A percentile compares a stretch with the other conserved stretches of the same genome.
Conservation (phyloP, 2,888 invertebrate genomes). For the Zaprionus obscuricornis region DNA sequence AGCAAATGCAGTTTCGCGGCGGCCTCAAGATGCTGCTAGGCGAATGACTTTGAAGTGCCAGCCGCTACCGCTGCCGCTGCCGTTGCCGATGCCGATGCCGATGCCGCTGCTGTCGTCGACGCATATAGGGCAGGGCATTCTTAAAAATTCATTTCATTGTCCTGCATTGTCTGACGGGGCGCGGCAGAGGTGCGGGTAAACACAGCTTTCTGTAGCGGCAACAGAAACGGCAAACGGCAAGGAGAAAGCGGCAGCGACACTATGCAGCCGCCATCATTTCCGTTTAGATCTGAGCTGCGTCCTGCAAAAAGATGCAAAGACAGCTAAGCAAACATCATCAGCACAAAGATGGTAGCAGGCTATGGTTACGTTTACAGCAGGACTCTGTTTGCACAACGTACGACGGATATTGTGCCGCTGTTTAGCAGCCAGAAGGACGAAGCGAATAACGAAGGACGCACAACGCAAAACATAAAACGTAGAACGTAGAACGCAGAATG, state of each 20-base stretch:
- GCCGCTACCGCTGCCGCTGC: constrained; percentile 5
- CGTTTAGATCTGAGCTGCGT: constrained; percentile 72
- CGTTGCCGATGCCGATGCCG: no score
- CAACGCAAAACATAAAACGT: no score
- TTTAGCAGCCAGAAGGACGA: constrained; percentile 62
- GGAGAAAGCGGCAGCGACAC: constrained; percentile 40
- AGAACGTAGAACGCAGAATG: no score
- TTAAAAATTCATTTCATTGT: constrained; percentile 79
- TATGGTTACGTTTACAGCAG: constrained; percentile 22
- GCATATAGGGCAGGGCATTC: constrained; percentile 73
- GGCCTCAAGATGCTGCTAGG: constrained; percentile 66
- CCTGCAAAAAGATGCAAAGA: constrained; percentile 77
- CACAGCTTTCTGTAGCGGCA: constrained; percentile 68
- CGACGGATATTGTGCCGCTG: constrained; percentile 77
- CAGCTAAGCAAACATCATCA: constrained; percentile 80
- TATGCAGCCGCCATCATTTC: constrained; percentile 75
- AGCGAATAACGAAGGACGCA: constrained; percentile 25
- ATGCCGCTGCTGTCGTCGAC: constrained; percentile 8
- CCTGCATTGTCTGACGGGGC: constrained; percentile 72
- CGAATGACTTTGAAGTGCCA: constrained; percentile 76
- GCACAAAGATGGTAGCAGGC: constrained; percentile 70
- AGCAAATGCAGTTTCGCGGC: constrained; percentile 51
- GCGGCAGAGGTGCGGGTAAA: constrained; percentile 60
- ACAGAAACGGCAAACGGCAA: neutral
- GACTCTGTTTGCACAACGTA: constrained; percentile 68